These are phyloP conservation scores for Cydia pomonella DNA, from an alignment of 1,140 invertebrate genomes.

Conservation along the genomic window DNA sequence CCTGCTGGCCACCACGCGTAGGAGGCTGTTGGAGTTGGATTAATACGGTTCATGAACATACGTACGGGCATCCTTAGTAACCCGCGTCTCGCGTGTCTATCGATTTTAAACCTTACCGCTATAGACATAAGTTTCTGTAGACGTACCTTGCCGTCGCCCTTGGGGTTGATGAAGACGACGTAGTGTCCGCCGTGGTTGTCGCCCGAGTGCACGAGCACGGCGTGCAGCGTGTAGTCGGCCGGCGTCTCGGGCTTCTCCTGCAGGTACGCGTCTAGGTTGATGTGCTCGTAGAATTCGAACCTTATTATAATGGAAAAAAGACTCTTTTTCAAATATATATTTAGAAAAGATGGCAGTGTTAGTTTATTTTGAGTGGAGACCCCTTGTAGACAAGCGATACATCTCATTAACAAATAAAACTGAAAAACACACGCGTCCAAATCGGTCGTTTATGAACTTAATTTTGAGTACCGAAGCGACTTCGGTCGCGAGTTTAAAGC, in stretches of 20 bases:
- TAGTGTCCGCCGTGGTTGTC: constrained; percentile 99
- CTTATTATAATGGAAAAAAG: constrained; percentile 73
- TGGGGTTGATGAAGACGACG: constrained; percentile 99
- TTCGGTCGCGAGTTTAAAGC: too few species aligned
- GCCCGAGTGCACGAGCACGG: constrained; percentile 99
- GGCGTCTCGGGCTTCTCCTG: constrained; percentile 90
- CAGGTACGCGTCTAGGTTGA: constrained; percentile 92
- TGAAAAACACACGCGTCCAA: too few species aligned
- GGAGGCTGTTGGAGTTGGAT: too few species aligned
- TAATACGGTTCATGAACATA: too few species aligned
- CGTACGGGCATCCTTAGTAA: constrained; percentile 67
- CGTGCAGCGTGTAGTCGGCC: constrained; percentile 97
- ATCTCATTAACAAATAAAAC: too few species aligned
- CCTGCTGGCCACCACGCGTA: too few species aligned
- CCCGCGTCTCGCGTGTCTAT: too few species aligned
- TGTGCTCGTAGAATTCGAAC: constrained; percentile 97
- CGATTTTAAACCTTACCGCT: background rate
- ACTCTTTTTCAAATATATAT: background rate
- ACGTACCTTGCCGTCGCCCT: constrained; percentile 89
- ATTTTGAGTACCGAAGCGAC: too few species aligned
- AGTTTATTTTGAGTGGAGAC: background rate
- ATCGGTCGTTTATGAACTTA: too few species aligned
- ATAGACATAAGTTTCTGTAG: background rate
- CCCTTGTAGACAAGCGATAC: too few species aligned
- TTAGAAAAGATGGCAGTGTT: background rate